Percentiles rank a stretch among this genome's conserved stretches.
phyloP scores from a whole-genome alignment of 2,888 invertebrate genomes.

The Caenorhabditis sinica region DNA sequence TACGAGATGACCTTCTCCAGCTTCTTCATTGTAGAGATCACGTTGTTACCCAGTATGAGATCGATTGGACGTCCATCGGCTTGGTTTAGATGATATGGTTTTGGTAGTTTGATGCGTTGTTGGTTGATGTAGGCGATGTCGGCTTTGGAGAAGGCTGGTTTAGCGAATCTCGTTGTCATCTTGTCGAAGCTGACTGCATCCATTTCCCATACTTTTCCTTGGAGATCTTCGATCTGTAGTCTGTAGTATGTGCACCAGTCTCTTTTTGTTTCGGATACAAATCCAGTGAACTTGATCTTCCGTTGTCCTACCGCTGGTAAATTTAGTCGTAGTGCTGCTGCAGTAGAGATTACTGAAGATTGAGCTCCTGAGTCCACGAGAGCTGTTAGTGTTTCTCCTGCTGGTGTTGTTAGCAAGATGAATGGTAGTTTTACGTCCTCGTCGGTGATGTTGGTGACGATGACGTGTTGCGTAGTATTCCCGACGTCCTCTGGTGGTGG shows the following conservation, averaged over 20 bases:
- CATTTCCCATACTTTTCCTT: conserved; percentile 1
- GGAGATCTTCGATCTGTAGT: background rate
- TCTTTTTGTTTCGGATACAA: background rate
- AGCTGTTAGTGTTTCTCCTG: background rate
- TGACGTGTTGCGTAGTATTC: background rate
- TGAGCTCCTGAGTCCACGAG: conserved; percentile 8
- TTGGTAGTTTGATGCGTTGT: background rate
- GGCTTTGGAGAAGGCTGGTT: background rate
- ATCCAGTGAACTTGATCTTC: background rate
- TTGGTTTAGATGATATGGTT: no score
- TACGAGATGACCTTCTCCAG: background rate
- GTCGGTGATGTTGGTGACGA: background rate
- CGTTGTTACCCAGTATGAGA: conserved; percentile 5
- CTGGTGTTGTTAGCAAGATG: conserved; percentile 1
- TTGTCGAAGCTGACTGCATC: background rate
- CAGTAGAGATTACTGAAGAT: background rate
- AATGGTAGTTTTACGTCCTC: background rate
- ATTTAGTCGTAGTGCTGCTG: background rate
- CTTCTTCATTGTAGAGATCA: background rate
- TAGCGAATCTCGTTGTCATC: background rate
- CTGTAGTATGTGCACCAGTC: background rate
- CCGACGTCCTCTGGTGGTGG: no score
- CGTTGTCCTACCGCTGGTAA: background rate
- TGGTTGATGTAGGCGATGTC: background rate
- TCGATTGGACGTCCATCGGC: background rate